phyloP scores from a whole-genome alignment of 2,113 vertebrate genomes.

The Eretmodus cyanostictus region DNA sequence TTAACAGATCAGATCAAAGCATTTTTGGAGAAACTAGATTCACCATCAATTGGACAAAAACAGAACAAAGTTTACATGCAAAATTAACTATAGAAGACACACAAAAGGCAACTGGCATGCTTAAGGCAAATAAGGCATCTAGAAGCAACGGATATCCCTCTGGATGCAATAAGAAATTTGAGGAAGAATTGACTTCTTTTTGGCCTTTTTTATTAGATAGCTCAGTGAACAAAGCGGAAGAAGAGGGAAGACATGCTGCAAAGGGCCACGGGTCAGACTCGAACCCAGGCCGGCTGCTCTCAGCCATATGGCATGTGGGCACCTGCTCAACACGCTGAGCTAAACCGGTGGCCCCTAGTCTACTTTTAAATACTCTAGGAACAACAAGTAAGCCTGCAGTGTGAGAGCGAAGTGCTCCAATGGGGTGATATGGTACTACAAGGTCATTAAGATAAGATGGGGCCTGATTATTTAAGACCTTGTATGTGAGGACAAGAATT shows the following conservation, averaged over 20 bases:
- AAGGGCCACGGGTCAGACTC: background rate
- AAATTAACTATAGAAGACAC: background rate
- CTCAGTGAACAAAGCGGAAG: background rate
- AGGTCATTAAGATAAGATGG: background rate
- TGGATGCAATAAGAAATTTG: background rate
- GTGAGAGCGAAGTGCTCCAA: accelerated
- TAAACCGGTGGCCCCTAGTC: accelerated
- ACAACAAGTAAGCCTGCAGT: background rate
- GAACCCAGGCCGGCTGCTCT: background rate
- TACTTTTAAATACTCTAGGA: background rate
- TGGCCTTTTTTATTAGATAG: background rate
- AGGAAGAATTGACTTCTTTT: background rate
- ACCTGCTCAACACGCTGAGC: background rate
- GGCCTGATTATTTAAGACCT: background rate
- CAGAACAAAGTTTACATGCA: background rate
- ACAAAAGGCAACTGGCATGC: background rate
- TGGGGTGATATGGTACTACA: background rate
- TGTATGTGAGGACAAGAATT: accelerated
- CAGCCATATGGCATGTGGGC: background rate
- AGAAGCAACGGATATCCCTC: background rate
- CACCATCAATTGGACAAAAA: background rate
- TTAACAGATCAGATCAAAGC: background rate
- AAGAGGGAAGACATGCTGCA: background rate
- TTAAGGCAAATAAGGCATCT: background rate
- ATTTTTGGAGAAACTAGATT: background rate